phyloP scores from a whole-genome alignment of 92 coral and sea anemone species.

The Epizoanthus stellaris region DNA sequence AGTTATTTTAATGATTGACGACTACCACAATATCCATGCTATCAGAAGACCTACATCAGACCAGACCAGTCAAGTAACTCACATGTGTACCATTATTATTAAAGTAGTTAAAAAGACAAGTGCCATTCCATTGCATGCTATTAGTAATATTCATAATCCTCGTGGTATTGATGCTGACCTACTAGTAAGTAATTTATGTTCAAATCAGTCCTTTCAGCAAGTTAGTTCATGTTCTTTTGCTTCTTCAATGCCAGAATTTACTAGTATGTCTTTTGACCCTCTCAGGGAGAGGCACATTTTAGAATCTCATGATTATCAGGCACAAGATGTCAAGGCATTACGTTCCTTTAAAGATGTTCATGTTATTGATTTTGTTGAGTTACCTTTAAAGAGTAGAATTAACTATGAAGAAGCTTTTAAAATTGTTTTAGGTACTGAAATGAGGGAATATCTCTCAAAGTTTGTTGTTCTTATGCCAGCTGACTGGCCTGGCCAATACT shows the following conservation, averaged over 20 bases:
- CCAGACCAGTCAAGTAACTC: not conserved
- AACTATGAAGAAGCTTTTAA: constrained; percentile 46
- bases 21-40: constrained; percentile 44
- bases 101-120: constrained; percentile 34
- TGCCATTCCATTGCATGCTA: constrained; percentile 43
- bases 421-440: constrained; percentile 10
- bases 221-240: constrained; percentile 38
- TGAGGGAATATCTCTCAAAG: constrained; percentile 44
- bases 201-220: not conserved
- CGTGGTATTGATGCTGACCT: constrained; percentile 43
- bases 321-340: constrained; percentile 15
- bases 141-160: constrained; percentile 40
- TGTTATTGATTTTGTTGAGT: constrained; percentile 61
- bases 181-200: constrained; percentile 40
- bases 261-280: constrained; percentile 51
- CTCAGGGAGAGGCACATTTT: constrained; percentile 36
- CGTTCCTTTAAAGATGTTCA: constrained; percentile 52
- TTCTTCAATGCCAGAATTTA: constrained; percentile 50
- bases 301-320: constrained; percentile 48
- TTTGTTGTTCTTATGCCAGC: constrained; percentile 57
- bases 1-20: constrained; percentile 24
- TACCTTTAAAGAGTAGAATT: constrained; percentile 44
- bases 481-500: constrained; percentile 59
- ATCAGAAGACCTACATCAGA: not conserved
- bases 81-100: constrained; percentile 26